Evolutionary conservation across 2,113 vertebrate genomes (phyloP), one percentile per base, ranked within the genome.

Genomic region (Hippolais icterina): DNA sequence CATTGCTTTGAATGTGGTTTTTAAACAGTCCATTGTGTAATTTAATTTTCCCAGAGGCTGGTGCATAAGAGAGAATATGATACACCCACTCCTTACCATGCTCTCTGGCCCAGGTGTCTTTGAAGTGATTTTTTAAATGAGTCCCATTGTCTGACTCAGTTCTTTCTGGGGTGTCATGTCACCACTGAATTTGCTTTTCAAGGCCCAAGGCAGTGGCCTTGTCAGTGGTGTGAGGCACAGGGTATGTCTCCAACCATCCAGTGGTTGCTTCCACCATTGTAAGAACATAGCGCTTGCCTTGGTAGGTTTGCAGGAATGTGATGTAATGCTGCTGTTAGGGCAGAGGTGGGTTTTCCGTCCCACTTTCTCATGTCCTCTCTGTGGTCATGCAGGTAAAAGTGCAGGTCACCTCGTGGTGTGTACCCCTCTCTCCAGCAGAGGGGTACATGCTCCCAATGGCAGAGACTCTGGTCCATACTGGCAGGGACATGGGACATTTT

Each of bases 241-340:
- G 11, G 15, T 39, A 39, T 14, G 2, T 61, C 25, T 83, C 57
- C 31, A 72, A 31, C 16, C 21, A 37, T 72, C 47, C 6, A 20
- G 22, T 46, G 22, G 18, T 64, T 47, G 59, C 23, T 74, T 84
- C n/a, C 11, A 9, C 57, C 8, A 18, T 15, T 54, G 5, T 37
- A 63, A 53, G 27, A 44, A 37, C 1, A 1, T 25, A 44, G 31
- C 0, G 0, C 6, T 72, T 54, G 14, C 27, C 41, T 54, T 72
- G 39, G 52, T 41, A n/a, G 14, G 47, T 63, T 83, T 72, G 27
- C 57, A 46, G 39, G 16, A 52, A 18, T 63, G 57, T 46, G 33
- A 44, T 2, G 3, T 35, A 57, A n/a, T 57, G 56, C 33, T 75
- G 20, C 15, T 46, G 54, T 37, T 37, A 29, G 54, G 25, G 54